A percentile compares a stretch with the other conserved stretches of the same genome.
Evolutionary conservation across 1,140 invertebrate genomes (phyloP).

Genomic region (Pseudomyrmex cubaensis): DNA sequence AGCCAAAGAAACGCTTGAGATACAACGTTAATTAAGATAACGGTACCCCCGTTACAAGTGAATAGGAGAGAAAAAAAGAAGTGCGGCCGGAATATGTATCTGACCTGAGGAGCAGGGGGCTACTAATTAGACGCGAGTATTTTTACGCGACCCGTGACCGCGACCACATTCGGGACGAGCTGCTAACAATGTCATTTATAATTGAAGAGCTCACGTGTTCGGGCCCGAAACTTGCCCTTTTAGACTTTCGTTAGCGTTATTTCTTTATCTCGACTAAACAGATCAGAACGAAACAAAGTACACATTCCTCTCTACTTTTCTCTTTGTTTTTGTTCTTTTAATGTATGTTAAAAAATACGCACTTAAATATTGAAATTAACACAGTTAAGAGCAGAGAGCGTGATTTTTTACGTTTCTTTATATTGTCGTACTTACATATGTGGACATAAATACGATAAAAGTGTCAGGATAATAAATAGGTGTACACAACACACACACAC

Average conservation of each 20-base stretch:
- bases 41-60: constrained; percentile 45
- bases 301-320: not conserved
- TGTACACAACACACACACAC: too few species aligned
- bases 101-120: constrained; percentile 22
- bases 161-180: constrained; percentile 4
- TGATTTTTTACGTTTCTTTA: too few species aligned
- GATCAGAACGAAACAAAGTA: not conserved
- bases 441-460: too few species aligned
- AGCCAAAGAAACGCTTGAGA: constrained; percentile 56
- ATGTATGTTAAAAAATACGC: too few species aligned
- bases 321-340: too few species aligned
- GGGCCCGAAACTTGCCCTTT: not conserved
- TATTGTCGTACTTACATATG: too few species aligned
- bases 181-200: constrained; percentile 39
- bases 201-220: not conserved
- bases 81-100: constrained; percentile 53
- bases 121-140: constrained; percentile 49
- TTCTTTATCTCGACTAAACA: not conserved
- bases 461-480: too few species aligned
- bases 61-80: constrained; percentile 46
- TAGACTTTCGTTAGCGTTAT: not conserved
- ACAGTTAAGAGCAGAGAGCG: too few species aligned
- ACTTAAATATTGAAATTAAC: too few species aligned
- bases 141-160: constrained; percentile 31
- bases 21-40: constrained; percentile 61